A percentile compares a stretch with the other conserved stretches of the same genome.
These are phyloP conservation scores for Eonycteris spelaea DNA, from an alignment of 2,113 vertebrate species.

Conservation along the genomic window DNA sequence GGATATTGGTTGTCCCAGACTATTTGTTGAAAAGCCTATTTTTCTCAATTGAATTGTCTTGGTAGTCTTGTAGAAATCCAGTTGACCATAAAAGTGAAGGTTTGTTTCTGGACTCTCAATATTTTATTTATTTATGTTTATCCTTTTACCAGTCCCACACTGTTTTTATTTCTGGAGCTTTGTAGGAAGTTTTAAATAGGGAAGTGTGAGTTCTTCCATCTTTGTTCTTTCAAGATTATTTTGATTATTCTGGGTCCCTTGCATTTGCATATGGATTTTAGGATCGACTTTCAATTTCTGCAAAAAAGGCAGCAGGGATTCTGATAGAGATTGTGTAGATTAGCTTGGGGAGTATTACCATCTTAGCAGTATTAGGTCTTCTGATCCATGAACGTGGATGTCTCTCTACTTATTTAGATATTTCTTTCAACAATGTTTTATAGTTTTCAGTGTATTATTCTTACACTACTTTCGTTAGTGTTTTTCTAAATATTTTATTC, in stretches of 20 bases:
- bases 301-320: not conserved
- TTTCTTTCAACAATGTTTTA: conserved; percentile 1
- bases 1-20: not conserved
- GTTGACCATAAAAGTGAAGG: not conserved
- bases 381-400: not conserved
- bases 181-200: not conserved
- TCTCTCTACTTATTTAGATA: not conserved
- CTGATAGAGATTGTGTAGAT: not conserved
- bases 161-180: not conserved
- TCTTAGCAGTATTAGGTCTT: not conserved
- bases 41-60: not conserved
- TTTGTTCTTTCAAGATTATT: not conserved
- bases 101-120: not conserved
- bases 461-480: not conserved
- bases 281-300: not conserved
- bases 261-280: not conserved
- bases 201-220: not conserved
- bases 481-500: not conserved
- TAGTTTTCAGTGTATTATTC: not conserved
- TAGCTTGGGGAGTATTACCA: not conserved
- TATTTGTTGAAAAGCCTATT: not conserved
- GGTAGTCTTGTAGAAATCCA: not conserved
- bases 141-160: not conserved
- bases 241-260: not conserved
- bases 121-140: not conserved